Evolutionary conservation across 1,140 invertebrate genomes (phyloP), one percentile per base, ranked within the genome.

Genomic region (Nasonia giraulti): DNA sequence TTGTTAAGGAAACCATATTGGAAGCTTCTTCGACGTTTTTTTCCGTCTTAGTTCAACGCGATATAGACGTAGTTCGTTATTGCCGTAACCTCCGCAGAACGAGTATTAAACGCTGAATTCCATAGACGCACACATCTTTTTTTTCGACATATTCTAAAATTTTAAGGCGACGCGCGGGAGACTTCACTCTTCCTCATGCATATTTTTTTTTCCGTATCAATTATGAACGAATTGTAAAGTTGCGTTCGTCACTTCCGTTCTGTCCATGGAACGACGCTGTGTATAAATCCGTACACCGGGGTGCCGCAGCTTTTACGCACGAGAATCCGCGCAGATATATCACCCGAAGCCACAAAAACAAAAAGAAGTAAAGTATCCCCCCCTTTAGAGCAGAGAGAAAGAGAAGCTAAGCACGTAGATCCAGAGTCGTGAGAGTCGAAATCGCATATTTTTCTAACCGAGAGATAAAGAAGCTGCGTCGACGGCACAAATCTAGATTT

Each of bases 381-480:
- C 33, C 5, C 74, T 77, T 10, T 86, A 80, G 17, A 62, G 44
- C 85, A 78, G n/a, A 77, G 11, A 80, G 77, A 66, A 40, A 83
- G 44, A 86, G 50, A 86, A 55, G 50, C 50, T 17, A 55, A 55
- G 50, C 17, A 71, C 7, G 66, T 83, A 83, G 82, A 84, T 62
- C 85, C 84, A 78, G 27, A 80, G 79, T 81, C 17, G 33, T 77
- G 87, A 85, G 87, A 85, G 73, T 84, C 55, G 44, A 87, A 90
- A 89, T 88, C 84, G 82, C 88, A 89, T 90, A 90, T 90, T 90
- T 90, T 91, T 90, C 87, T 89, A 90, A 71, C 27, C 23, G 68
- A 71, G 66, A 68, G 68, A 71, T 27, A 27, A 71, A n/a, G 27
- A 80, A 80, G 20, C 66, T 75, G 8, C 74, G 11, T 80, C 69